phyloP scores from a whole-genome alignment of 1,140 invertebrate species.

The Pantala flavescens region DNA sequence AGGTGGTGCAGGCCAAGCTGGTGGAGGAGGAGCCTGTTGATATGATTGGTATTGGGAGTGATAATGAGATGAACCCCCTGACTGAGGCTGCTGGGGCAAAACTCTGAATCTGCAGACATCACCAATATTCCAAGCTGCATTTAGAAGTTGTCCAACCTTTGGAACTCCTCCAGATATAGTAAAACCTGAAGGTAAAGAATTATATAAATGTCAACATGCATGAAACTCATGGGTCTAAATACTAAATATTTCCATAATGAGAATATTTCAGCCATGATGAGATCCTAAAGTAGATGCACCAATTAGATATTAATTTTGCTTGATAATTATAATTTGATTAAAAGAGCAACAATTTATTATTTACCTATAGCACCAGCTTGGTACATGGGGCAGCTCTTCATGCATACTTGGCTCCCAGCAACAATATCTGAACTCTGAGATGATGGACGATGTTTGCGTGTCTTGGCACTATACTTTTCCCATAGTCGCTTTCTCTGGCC shows the following conservation, averaged over 20 bases:
- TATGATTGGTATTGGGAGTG: neutral
- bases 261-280: neutral
- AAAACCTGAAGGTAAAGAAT: constrained; percentile 47
- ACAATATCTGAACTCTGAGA: constrained; percentile 56
- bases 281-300: neutral
- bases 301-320: neutral
- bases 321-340: neutral
- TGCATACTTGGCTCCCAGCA: constrained; percentile 76
- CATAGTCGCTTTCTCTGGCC: constrained; percentile 87
- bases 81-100: constrained; percentile 60
- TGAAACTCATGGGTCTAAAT: no score
- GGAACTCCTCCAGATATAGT: constrained; percentile 85
- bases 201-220: no score
- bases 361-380: constrained; percentile 83
- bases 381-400: constrained; percentile 94
- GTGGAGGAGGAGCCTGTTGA: neutral
- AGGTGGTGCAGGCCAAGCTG: neutral
- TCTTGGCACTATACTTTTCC: constrained; percentile 91
- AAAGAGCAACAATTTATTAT: constrained; percentile 22
- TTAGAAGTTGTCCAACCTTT: constrained; percentile 89
- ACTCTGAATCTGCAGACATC: constrained; percentile 84
- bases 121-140: constrained; percentile 89
- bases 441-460: constrained; percentile 67
- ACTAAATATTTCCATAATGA: no score
- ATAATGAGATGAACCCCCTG: constrained; percentile 27